Percentiles rank a stretch among this genome's conserved stretches.
These are phyloP conservation scores for Eurosta solidaginis DNA, from an alignment of 1,140 invertebrate species.

Conservation along the genomic window DNA sequence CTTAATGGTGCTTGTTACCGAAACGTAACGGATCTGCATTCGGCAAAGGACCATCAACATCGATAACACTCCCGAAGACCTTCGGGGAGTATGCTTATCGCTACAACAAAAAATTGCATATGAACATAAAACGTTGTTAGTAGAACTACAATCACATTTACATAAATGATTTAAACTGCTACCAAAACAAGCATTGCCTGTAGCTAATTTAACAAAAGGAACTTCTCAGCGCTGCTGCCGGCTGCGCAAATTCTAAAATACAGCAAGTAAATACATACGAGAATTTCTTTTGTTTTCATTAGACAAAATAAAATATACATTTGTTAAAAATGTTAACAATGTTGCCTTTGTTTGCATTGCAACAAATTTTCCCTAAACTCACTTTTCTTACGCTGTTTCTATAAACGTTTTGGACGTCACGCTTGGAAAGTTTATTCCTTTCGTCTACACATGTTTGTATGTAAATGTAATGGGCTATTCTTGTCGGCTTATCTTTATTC, in stretches of 20 bases:
- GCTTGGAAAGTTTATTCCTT: neutral
- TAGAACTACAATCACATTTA: neutral
- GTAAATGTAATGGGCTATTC: neutral
- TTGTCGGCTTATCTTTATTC: neutral
- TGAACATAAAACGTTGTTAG: neutral
- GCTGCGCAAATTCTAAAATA: neutral
- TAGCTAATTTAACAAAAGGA: neutral
- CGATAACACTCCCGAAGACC: too few relatives aligned
- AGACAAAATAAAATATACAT: neutral
- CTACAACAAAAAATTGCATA: neutral
- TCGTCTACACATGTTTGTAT: neutral
- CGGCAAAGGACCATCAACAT: too few relatives aligned
- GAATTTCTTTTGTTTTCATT: slow-evolving; percentile 7
- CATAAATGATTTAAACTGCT: neutral
- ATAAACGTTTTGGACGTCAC: neutral
- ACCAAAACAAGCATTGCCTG: neutral
- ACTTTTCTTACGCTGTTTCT: neutral
- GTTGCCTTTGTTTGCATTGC: neutral
- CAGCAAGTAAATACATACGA: neutral
- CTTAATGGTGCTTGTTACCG: too few relatives aligned
- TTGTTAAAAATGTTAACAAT: neutral
- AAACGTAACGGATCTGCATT: too few relatives aligned
- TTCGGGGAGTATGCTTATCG: too few relatives aligned
- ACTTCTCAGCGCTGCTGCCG: neutral
- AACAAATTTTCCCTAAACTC: neutral